Conservation (phyloP, 2,888 invertebrate species). For the Drosophila mimetica region DNA sequence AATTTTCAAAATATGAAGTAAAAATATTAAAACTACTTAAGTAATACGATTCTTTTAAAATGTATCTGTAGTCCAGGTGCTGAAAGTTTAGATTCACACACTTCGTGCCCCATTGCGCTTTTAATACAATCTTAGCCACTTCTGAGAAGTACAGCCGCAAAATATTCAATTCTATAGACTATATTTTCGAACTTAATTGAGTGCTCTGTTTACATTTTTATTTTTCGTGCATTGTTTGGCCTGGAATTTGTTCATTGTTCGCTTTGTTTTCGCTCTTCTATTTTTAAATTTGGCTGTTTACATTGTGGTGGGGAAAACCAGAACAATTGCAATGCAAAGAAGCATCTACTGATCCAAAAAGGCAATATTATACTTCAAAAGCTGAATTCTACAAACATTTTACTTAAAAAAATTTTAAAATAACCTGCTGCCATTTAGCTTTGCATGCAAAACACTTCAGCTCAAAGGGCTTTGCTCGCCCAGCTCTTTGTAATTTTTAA, state of each 20-base stretch:
- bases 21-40: too few relatives aligned
- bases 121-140: slow-evolving; percentile 1
- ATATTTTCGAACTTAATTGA: slow-evolving; percentile 30
- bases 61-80: too few relatives aligned
- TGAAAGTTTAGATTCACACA: too few relatives aligned
- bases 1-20: too few relatives aligned
- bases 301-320: slow-evolving; percentile 27
- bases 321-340: neutral
- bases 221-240: slow-evolving; percentile 29
- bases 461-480: neutral
- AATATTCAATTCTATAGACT: slow-evolving; percentile 4
- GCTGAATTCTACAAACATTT: neutral
- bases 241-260: slow-evolving; percentile 21
- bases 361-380: neutral
- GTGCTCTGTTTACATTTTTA: slow-evolving; percentile 34
- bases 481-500: too few relatives aligned
- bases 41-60: too few relatives aligned
- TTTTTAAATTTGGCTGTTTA: slow-evolving; percentile 46
- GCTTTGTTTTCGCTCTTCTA: slow-evolving; percentile 25
- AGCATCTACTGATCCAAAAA: slow-evolving; percentile 1
- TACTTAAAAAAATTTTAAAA: neutral
- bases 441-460: too few relatives aligned
- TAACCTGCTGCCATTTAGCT: neutral
- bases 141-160: slow-evolving; percentile 2
- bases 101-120: neutral